Conservation (phyloP, 2,113 vertebrate species). For the Catharus fuscescens region DNA sequence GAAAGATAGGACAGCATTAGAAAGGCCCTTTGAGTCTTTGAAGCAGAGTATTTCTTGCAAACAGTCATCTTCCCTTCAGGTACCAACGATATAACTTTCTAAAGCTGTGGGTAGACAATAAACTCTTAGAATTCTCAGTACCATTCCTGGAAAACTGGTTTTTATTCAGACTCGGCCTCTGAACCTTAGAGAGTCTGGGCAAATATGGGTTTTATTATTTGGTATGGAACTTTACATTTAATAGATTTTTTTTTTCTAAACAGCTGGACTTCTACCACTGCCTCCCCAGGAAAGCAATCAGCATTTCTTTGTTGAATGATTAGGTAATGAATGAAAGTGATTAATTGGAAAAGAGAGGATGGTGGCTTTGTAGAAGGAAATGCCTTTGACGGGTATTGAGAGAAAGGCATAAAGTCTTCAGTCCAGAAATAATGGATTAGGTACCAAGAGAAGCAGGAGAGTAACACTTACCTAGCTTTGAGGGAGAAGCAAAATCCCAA, state of each 20-base stretch:
- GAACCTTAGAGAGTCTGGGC: neutral
- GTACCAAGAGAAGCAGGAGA: neutral
- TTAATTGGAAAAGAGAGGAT: neutral
- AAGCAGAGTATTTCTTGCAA: slow-evolving; percentile 9
- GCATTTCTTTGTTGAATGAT: slow-evolving; percentile 2
- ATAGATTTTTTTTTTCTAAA: neutral
- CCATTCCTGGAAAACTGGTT: neutral
- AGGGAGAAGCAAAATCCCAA: neutral
- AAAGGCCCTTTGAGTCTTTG: neutral
- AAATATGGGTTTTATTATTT: neutral
- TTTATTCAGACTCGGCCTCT: neutral
- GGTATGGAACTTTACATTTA: neutral
- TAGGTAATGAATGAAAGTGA: neutral
- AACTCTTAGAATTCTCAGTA: neutral
- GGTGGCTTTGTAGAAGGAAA: neutral
- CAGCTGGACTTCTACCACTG: neutral
- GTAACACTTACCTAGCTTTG: neutral
- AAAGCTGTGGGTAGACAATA: neutral
- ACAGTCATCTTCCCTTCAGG: slow-evolving; percentile 23
- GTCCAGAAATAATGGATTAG: neutral
- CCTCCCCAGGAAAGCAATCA: neutral
- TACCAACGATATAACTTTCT: slow-evolving; percentile 14
- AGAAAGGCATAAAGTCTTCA: neutral
- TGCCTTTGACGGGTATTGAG: slow-evolving; percentile 9
- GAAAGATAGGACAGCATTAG: slow-evolving; percentile 11